These are phyloP conservation scores for Miichthys miiuy DNA, from an alignment of 2,797 vertebrate species.

Conservation along the genomic window DNA sequence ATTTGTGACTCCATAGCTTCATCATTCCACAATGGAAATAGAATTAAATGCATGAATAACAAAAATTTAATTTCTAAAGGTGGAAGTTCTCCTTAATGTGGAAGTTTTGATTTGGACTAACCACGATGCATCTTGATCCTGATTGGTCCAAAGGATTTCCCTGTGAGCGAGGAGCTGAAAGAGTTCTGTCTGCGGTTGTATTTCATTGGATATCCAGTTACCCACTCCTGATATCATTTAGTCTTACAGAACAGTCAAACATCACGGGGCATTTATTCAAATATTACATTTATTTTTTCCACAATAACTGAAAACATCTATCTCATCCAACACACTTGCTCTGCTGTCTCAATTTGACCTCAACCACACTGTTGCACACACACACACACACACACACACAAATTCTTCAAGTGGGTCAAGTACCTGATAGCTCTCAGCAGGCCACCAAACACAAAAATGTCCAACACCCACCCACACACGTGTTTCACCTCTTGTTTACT, in stretches of 20 bases:
- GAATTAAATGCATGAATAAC: no score
- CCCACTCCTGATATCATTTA: not conserved
- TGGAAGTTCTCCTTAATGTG: not conserved
- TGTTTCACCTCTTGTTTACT: slow-evolving; percentile 35
- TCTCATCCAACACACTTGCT: slow-evolving; percentile 7
- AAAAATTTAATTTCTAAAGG: not conserved
- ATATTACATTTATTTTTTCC: not conserved
- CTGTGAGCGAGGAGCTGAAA: not conserved
- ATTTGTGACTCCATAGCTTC: not conserved
- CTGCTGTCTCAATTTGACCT: slow-evolving; percentile 29
- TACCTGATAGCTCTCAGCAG: slow-evolving; percentile 31
- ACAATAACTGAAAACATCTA: slow-evolving; percentile 1
- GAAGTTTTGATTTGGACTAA: not conserved
- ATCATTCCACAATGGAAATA: not conserved
- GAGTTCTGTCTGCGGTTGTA: not conserved
- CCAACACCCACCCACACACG: slow-evolving; percentile 17
- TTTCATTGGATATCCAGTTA: not conserved
- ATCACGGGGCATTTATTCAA: not conserved
- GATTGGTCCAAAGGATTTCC: not conserved
- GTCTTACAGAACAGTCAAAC: not conserved
- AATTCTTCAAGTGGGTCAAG: slow-evolving; percentile 34
- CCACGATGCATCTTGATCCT: not conserved
- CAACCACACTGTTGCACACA: not conserved
- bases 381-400: slow-evolving; percentile 9
- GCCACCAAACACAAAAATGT: slow-evolving; percentile 39